These are phyloP conservation scores for Amiota minor DNA, from an alignment of 2,888 invertebrate species.

Conservation along the genomic window DNA sequence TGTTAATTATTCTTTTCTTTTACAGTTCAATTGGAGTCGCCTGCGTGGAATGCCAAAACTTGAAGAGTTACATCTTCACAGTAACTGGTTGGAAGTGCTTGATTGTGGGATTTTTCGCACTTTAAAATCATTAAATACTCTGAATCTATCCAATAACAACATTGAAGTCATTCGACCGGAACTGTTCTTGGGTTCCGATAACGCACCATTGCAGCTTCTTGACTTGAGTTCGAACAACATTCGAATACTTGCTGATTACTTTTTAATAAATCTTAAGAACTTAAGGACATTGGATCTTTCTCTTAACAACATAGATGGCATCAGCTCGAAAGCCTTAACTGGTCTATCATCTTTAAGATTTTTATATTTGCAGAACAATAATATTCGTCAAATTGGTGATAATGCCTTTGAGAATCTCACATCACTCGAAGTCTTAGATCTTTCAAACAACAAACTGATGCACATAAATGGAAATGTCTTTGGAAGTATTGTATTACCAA, in stretches of 20 bases:
- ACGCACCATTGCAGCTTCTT: slow-evolving; percentile 49
- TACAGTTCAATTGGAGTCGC: slow-evolving; percentile 57
- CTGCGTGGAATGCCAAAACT: slow-evolving; percentile 55
- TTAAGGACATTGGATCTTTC: slow-evolving; percentile 62
- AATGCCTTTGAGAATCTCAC: slow-evolving; percentile 60
- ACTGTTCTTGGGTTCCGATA: slow-evolving; percentile 55
- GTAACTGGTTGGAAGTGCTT: slow-evolving; percentile 58
- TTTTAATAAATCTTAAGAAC: slow-evolving; percentile 55
- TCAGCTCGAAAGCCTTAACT: slow-evolving; percentile 54
- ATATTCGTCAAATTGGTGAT: slow-evolving; percentile 54
- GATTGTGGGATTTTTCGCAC: slow-evolving; percentile 58
- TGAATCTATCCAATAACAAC: slow-evolving; percentile 66
- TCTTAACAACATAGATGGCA: slow-evolving; percentile 56
- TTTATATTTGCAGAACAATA: slow-evolving; percentile 61
- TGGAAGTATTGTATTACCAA: slow-evolving; percentile 50
- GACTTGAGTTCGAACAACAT: slow-evolving; percentile 68
- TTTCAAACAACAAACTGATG: slow-evolving; percentile 60
- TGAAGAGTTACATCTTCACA: slow-evolving; percentile 56
- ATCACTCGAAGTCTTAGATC: slow-evolving; percentile 56
- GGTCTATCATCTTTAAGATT: slow-evolving; percentile 56
- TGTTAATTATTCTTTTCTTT: not conserved
- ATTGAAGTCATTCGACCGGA: slow-evolving; percentile 52
- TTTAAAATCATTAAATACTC: slow-evolving; percentile 50
- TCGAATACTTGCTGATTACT: slow-evolving; percentile 43
- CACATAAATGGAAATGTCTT: slow-evolving; percentile 55